Base-by-base conservation (phyloP, 2,797 vertebrate genomes). In the Echeneis naucrates region DNA sequence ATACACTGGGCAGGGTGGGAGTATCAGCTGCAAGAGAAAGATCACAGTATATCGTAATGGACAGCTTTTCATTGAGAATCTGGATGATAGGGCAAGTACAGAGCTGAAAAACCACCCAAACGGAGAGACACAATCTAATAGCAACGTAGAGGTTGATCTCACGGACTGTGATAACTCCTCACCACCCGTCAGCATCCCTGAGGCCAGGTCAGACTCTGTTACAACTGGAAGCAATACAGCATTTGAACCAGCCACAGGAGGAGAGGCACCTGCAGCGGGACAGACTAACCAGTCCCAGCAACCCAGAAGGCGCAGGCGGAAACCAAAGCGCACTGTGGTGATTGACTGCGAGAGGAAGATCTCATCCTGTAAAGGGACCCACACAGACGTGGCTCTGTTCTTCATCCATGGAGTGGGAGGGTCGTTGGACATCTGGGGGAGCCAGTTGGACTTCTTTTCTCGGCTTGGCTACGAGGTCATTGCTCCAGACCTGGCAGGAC, bases 361-460 rank as follows among this genome's bases (percentile, higher is more conserved):
- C 85, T 94, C 95, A 0, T 93, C 95, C 81, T 99, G 98, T 85
- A 97, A 96, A 82, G 98, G 93, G 45, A 93, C 95, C 0, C 96
- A 99, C 79, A 17, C 92, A 0, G 98, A 99, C 0, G 94, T 99
- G 78, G 96, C 95, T 4, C 91, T 99, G 17, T 99, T 99, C 87
- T 99, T 99, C 92, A 95, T 99, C 81, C 98, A 99, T 0, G 98
- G 98, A 0, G 98, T 99, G 0, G 98, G 98, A 0, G 98, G 98
- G 21, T 98, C 98, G 0, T 83, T 98, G 88, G 97, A 98, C 80
- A 99, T 99, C 89, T 99, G 98, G 98, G 96, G 95, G 76, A 95
- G 95, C 78, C 98, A 99, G 92, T 81, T 99, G 91, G 96, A 98
- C 77, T 99, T 97, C 87, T 99, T 99, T n/a, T 95, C 95, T 40